These are phyloP conservation scores for Probaryconus sp. DNA, from an alignment of 1,140 invertebrate genomes.

Conservation along the genomic window DNA sequence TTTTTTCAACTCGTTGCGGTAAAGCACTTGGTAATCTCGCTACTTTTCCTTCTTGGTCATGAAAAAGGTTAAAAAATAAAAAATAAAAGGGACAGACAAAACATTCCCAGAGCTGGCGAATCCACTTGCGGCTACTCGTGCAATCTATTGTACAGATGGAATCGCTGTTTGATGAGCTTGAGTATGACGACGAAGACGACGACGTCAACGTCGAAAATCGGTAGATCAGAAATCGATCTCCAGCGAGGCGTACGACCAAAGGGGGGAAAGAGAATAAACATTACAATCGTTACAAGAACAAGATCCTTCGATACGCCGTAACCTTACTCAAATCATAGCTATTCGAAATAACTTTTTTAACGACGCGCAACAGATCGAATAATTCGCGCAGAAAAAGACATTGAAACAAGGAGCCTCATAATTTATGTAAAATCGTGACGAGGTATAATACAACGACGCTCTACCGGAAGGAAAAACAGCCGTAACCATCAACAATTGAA, in stretches of 20 bases:
- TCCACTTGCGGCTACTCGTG: constrained; percentile 18
- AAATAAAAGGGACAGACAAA: constrained; percentile 3
- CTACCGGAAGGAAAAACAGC: constrained; percentile 25
- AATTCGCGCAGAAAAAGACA: not conserved
- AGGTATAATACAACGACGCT: not conserved
- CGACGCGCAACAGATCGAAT: not conserved
- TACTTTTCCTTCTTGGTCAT: constrained; percentile 19
- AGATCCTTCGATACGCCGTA: constrained; percentile 11
- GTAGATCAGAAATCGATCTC: constrained; percentile 38
- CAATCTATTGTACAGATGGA: constrained; percentile 15
- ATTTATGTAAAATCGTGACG: constrained; percentile 37
- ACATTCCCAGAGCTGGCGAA: constrained; percentile 29
- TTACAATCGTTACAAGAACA: constrained; percentile 25
- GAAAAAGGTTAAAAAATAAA: not conserved
- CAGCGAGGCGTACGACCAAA: constrained; percentile 37
- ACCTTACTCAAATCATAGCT: not conserved
- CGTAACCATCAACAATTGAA: constrained; percentile 30
- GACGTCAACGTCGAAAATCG: too few species aligned
- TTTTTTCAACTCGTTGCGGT: constrained; percentile 27
- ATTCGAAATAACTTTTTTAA: constrained; percentile 19
- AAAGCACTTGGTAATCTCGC: constrained; percentile 24
- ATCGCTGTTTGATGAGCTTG: constrained; percentile 17
- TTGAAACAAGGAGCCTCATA: constrained; percentile 4
- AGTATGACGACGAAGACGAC: constrained; percentile 3
- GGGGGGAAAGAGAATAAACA: not conserved